Percentiles rank a stretch among this genome's conserved stretches.
These are phyloP conservation scores for Drosophila ercepeae DNA, from an alignment of 1,140 invertebrate species.

Conservation along the genomic window DNA sequence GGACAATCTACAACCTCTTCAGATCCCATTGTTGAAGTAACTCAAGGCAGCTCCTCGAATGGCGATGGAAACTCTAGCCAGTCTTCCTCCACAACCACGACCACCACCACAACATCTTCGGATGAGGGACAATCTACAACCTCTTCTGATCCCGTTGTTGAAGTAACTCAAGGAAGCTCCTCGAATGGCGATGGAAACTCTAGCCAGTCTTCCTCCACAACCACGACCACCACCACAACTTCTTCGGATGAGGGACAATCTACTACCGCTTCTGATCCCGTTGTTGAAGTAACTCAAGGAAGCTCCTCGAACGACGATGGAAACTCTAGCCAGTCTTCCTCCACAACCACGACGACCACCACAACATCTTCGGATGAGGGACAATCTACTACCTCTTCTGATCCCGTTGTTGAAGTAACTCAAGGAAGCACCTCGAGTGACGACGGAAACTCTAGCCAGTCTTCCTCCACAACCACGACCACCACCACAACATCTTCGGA, in stretches of 20 bases:
- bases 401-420: not conserved
- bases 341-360: constrained; percentile 10
- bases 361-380: constrained; percentile 11
- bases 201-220: constrained; percentile 5
- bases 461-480: constrained; percentile 6
- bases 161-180: not conserved
- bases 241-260: constrained; percentile 1
- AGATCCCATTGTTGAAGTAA: not conserved
- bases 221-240: constrained; percentile 11
- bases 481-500: constrained; percentile 15
- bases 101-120: constrained; percentile 1
- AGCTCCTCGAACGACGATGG: not conserved
- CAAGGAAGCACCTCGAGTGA: not conserved
- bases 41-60: not conserved
- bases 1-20: not conserved
- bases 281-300: not conserved
- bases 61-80: not conserved
- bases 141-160: constrained; percentile 1
- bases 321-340: not conserved
- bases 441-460: not conserved
- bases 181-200: not conserved
- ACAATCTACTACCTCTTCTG: not conserved
- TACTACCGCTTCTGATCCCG: not conserved
- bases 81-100: not conserved
- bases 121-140: not conserved